Evolutionary conservation across 1,140 invertebrate species (phyloP), one percentile per base, ranked within the genome.

Genomic region (Lasioglossum albipes): DNA sequence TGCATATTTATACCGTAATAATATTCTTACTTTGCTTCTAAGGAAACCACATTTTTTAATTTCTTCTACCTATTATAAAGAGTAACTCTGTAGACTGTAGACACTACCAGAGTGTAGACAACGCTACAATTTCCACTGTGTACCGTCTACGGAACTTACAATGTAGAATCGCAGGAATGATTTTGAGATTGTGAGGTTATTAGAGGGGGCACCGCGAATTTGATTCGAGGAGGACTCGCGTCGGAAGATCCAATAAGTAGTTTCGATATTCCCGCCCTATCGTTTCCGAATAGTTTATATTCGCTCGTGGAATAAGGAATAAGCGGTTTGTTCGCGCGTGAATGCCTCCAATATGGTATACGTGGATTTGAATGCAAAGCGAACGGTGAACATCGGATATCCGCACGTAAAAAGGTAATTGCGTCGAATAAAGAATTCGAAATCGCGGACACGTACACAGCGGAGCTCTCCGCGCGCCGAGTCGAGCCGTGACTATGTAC

Each of bases 301-400:
- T 83, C 81, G 76, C 79, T 71, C 22, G 73, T 68, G 84, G 85
- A 86, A 86, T 86, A 86, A 86, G 84, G 73, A 86, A 86, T 87
- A 87, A 87, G 84, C 84, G 77, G 81, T 87, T 83, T 81, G 75
- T 86, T 86, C 81, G 84, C 85, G 74, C 84, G 81, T 61, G 85
- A 87, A 79, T 84, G 81, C 84, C 69, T 83, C 70, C 81, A 77
- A 86, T 82, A 87, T 81, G 74, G 81, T 85, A 82, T 83, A 83
- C 85, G 85, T 81, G 85, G 75, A 85, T 86, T 86, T 83, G 81
- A 87, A 87, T 87, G 83, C 84, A 87, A 83, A 87, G 83, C 69
- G 70, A 59, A 22, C 61, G 41, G 52, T 45, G 75, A 79, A 79
- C 75, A 61, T 79, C 59, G 84, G 72, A 75, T 73, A 81, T 81